phyloP scores from a whole-genome alignment of 2,113 vertebrate species.

The Poecile atricapillus region DNA sequence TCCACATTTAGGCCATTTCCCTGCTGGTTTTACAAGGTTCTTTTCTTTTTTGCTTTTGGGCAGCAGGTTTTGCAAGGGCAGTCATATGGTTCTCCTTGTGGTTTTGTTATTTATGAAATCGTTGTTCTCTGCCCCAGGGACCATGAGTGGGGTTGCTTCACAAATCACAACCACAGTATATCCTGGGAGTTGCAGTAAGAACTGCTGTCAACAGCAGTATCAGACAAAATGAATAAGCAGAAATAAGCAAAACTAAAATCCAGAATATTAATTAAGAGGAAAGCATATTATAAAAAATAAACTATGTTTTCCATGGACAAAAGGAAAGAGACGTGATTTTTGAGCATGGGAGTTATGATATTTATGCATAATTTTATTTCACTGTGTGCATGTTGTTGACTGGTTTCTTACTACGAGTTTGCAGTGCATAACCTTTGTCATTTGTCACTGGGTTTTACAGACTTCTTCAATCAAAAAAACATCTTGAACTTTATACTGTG shows the following conservation, averaged over 20 bases:
- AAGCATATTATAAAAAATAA: neutral
- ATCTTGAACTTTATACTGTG: neutral
- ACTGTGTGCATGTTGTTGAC: neutral
- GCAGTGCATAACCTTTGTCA: neutral
- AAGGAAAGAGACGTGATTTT: neutral
- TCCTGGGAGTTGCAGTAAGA: neutral
- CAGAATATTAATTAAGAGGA: neutral
- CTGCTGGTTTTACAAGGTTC: neutral
- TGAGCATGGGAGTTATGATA: neutral
- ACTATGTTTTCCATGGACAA: neutral
- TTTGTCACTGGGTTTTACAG: neutral
- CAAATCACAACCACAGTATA: neutral
- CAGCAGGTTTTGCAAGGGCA: neutral
- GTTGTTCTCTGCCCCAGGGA: neutral
- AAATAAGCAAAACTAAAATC: neutral
- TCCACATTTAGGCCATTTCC: neutral
- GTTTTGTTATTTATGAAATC: neutral
- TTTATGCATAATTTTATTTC: neutral
- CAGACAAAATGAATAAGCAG: neutral
- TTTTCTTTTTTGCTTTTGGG: neutral
- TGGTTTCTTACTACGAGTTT: neutral
- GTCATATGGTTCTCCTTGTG: neutral
- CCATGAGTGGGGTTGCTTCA: neutral
- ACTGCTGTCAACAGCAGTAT: neutral
- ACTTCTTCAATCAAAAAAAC: neutral